phyloP scores from a whole-genome alignment of 2,888 invertebrate genomes.

The Caenorhabditis zanzibari region DNA sequence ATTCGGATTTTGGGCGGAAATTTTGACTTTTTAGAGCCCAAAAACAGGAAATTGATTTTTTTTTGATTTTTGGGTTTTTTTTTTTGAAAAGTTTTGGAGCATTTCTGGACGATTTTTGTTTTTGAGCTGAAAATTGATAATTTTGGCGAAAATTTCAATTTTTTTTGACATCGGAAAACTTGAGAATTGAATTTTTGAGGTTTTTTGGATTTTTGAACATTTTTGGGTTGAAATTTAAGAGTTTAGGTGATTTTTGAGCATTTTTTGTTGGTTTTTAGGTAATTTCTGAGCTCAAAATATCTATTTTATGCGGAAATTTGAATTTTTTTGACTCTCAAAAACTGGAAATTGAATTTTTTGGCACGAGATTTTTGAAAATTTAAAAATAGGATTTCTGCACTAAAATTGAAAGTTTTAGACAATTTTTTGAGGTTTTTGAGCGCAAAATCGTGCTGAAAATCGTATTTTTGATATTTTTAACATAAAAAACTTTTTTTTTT shows the following conservation, averaged over 20 bases:
- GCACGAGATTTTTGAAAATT: not conserved
- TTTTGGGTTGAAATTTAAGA: not conserved
- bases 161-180: too few relatives aligned
- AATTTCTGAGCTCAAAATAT: too few relatives aligned
- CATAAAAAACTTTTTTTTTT: too few relatives aligned
- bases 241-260: not conserved
- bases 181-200: not conserved
- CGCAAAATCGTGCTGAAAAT: not conserved
- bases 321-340: too few relatives aligned
- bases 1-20: not conserved
- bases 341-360: too few relatives aligned
- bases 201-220: not conserved
- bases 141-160: not conserved
- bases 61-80: not conserved
- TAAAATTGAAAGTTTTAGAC: not conserved
- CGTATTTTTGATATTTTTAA: not conserved
- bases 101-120: not conserved
- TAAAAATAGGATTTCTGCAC: too few relatives aligned
- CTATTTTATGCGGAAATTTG: too few relatives aligned
- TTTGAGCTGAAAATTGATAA: not conserved
- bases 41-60: not conserved
- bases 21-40: not conserved
- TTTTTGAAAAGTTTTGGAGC: too few relatives aligned
- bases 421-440: not conserved
- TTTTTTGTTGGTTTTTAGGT: too few relatives aligned